Base-by-base conservation (phyloP, 2,797 vertebrate genomes). In the Pitangus sulphuratus region DNA sequence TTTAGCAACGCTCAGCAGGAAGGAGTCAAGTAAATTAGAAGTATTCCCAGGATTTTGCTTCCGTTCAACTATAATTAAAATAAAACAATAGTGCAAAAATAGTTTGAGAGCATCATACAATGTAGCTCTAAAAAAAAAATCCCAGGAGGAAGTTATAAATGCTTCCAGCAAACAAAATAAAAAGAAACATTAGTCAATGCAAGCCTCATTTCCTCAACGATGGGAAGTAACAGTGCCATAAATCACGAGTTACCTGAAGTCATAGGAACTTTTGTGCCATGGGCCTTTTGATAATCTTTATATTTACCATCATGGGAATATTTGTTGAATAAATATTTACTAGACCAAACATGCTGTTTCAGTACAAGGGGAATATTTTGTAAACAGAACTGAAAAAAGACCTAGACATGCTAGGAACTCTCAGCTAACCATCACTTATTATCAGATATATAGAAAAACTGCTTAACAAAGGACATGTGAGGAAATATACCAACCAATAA, bases 161-260 rank as follows among this genome's bases (percentile, higher is more conserved):
- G 92, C 87, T 97, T 97, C 95, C 82, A 96, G 96, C 97, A 98
- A 97, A 97, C 94, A 97, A 97, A 98, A 96, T 97, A 96, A 96
- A 97, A 97, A 96, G 95, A 97, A 98, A 97, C 97, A 97, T 98
- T 97, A 98, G 96, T 97, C 96, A 97, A 96, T 33, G 62, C 95
- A 97, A 98, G 97, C 93, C 93, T 98, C 97, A 98, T 98, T 98
- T 97, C 94, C 83, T 97, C 84, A 94, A 54, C 95, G 90, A 97
- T 97, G 91, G 95, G 95, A 71, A 90, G 93, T 91, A 97, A 95
- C 95, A 96, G 90, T 94, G 86, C 80, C 87, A 97, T 98, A 98
- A 97, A 98, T 98, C 98, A 98, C 51, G 89, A 90, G 84, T 86
- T 96, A 97, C 95, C 97, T 97, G 91, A 96, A 96, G 82, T 97